A percentile compares a stretch with the other conserved stretches of the same genome.
Conservation (phyloP, 2,113 vertebrate genomes). For the Dicentrarchus labrax region DNA sequence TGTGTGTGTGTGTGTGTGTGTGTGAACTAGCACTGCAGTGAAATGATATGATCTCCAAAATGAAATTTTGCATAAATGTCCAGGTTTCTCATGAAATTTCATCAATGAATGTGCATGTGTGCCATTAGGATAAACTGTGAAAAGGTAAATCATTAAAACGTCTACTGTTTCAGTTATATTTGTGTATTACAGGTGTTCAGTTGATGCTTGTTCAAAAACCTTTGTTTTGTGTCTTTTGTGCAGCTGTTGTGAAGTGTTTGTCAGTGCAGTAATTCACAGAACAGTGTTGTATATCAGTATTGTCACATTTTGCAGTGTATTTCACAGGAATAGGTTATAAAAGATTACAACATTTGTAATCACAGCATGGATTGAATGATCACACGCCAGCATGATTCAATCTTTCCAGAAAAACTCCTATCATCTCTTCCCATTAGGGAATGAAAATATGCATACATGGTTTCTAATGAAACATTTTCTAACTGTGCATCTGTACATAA, state of each 20-base stretch:
- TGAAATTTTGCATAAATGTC: not conserved
- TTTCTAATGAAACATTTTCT: no score
- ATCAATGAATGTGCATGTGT: not conserved
- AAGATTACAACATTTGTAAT: not conserved
- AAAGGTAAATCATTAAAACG: not conserved
- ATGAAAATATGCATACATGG: no score
- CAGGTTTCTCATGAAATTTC: not conserved
- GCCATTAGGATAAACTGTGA: not conserved
- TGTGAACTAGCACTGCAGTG: not conserved
- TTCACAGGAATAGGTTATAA: not conserved
- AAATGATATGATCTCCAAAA: not conserved
- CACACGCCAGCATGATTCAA: not conserved
- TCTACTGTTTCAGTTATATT: not conserved
- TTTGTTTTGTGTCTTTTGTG: not conserved
- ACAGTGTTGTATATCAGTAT: not conserved
- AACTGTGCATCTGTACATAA: no score
- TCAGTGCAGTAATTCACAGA: not conserved
- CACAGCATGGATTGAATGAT: not conserved
- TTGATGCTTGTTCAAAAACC: not conserved
- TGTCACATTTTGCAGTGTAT: not conserved
- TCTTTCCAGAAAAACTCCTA: not conserved
- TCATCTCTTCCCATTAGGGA: not conserved
- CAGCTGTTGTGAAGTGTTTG: not conserved
- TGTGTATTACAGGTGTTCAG: not conserved
- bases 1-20: constrained; percentile 8